Conservation (phyloP, 2,113 vertebrate genomes). For the Heloderma charlesbogerti region DNA sequence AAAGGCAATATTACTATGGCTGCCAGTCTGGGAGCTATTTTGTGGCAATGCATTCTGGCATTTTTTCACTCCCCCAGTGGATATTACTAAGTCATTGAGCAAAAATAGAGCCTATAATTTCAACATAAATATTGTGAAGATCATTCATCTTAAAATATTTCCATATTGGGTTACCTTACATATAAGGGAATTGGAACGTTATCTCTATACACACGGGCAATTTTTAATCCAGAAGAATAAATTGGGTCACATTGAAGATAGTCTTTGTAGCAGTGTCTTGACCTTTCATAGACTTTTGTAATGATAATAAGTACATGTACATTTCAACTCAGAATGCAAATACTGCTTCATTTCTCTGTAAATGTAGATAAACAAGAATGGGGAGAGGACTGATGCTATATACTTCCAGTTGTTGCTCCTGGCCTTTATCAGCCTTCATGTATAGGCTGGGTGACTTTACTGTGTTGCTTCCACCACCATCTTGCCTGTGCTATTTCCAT, state of each 20-base stretch:
- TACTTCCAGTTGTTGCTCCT: neutral
- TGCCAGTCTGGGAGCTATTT: conserved; percentile 27
- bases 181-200: conserved; percentile 4
- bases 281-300: neutral
- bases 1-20: neutral
- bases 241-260: neutral
- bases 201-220: conserved; percentile 13
- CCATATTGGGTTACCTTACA: conserved; percentile 68
- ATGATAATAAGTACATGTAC: neutral
- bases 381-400: neutral
- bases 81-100: too few species aligned
- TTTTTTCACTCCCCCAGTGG: conserved; percentile 4
- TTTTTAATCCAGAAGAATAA: conserved; percentile 39
- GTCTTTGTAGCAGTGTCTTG: neutral
- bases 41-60: neutral
- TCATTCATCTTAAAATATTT: conserved; percentile 44
- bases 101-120: too few species aligned
- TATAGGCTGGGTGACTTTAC: neutral
- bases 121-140: neutral
- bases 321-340: neutral
- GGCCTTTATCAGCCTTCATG: neutral
- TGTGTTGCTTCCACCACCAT: neutral
- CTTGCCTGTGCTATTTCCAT: neutral
- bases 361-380: neutral
- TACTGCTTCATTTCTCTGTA: neutral